A percentile compares a stretch with the other conserved stretches of the same genome.
Conservation (phyloP, 1,140 invertebrate genomes). For the Nephila pilipes region DNA sequence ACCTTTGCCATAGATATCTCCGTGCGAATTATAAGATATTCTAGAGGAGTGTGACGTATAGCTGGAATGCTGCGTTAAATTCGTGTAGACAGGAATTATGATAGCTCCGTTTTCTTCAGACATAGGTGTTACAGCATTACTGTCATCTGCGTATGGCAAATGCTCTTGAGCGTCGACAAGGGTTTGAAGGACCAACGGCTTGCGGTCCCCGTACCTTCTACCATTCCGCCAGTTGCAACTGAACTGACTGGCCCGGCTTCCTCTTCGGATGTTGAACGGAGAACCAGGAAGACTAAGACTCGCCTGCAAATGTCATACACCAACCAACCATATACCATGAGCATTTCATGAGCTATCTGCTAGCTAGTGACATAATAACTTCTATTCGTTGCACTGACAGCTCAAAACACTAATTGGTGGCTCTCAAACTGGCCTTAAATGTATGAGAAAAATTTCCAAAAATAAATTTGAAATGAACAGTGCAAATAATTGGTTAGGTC, state of each 20-base stretch:
- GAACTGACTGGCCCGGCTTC: conserved; percentile 94
- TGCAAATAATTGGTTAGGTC: no score
- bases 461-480: no score
- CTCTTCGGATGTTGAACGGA: conserved; percentile 94
- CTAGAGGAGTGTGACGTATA: conserved; percentile 96
- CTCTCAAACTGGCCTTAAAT: no score
- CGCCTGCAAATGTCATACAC: conserved; percentile 85
- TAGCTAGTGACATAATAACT: neutral
- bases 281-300: conserved; percentile 97
- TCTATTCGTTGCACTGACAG: neutral
- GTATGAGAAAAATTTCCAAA: no score
- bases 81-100: conserved; percentile 90
- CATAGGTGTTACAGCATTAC: conserved; percentile 98
- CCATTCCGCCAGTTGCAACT: conserved; percentile 87
- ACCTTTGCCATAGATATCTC: conserved; percentile 88
- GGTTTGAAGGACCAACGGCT: conserved; percentile 95
- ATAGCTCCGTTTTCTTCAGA: conserved; percentile 98
- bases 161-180: conserved; percentile 98
- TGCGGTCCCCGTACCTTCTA: conserved; percentile 89
- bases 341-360: neutral
- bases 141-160: conserved; percentile 98
- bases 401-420: neutral
- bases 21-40: conserved; percentile 95
- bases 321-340: conserved; percentile 46
- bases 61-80: conserved; percentile 89